Base-by-base conservation (phyloP, 2,888 invertebrate genomes). In the Xestia sexstrigata region DNA sequence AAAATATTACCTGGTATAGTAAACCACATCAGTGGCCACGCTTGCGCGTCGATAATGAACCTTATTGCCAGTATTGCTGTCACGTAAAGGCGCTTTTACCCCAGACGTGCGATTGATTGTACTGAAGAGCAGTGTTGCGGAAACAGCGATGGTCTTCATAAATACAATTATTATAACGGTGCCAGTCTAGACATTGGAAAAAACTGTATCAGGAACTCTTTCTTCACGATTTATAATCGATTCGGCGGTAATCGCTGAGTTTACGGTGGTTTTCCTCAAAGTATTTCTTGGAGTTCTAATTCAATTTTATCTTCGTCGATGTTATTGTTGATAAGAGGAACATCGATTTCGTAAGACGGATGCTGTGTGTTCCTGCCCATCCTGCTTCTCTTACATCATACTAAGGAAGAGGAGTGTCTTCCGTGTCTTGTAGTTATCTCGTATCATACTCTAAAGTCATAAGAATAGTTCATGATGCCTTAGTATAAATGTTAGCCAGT, bases 111-210 rank as follows among this genome's bases (percentile, higher is more conserved):
- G 13, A 15, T 42, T 23, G 35, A 6, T 30, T 42, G 65, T 65
- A 20, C 26, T 71, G 58, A 39, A 23, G 77, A 65, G 74, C 86
- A 52, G 63, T 86, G 78, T 60, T 60, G 86, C 84, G 77, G 77
- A 74, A 76, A 81, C 74, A 8, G 58, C 58, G 74, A 6, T 42
- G 26, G 65, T 79, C 77, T 77, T 67, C 74, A 79, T 78, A 79
- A 83, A 81, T 76, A 87, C 66, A 60, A 83, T 83, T 45, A 85
- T 65, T 73, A 78, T 87, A 87, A 82, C 83, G 76, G 87, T 42
- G 26, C 42, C 7, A 2, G 83, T 80, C 85, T 87, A 87, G 87
- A 87, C 87, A 39, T 17, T 58, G 39, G 74, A 82, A 83, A 78
- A 84, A 86, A 86, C 67, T 84, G 76, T 73, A 76, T 65, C 74